Conservation (phyloP, 1,140 invertebrate genomes). For the Phthorimaea operculella region DNA sequence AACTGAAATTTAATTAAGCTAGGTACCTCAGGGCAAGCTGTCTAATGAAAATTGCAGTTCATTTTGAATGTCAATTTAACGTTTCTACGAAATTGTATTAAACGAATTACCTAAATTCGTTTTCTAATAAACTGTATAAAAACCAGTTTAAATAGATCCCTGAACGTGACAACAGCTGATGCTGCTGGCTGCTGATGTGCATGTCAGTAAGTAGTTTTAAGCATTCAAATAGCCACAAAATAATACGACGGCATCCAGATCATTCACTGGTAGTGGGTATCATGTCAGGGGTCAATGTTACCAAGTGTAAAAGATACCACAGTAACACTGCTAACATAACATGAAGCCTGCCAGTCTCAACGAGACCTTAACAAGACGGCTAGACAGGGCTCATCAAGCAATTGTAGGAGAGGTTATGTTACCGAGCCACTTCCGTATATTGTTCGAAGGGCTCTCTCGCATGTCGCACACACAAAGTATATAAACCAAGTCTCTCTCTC, state of each 20-base stretch:
- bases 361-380: conserved; percentile 17
- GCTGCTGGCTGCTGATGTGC: too few relatives aligned
- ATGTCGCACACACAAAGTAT: conserved; percentile 13
- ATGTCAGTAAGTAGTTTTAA: too few relatives aligned
- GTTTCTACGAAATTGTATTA: too few relatives aligned
- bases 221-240: too few relatives aligned
- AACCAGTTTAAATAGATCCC: too few relatives aligned
- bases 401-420: conserved; percentile 20
- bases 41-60: not conserved
- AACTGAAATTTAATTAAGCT: not conserved
- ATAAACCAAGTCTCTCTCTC: too few relatives aligned
- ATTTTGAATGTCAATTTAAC: too few relatives aligned
- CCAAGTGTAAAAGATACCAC: too few relatives aligned
- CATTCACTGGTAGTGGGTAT: not conserved
- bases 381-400: conserved; percentile 31
- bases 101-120: too few relatives aligned
- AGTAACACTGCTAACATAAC: not conserved
- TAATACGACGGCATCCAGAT: too few relatives aligned
- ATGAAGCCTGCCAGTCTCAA: conserved; percentile 12
- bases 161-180: too few relatives aligned
- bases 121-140: too few relatives aligned
- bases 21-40: not conserved
- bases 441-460: conserved; percentile 21
- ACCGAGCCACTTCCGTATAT: conserved; percentile 26
- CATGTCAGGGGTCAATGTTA: conserved; percentile 2